Evolutionary conservation across 2,113 vertebrate species (phyloP).

Genomic region (Nesogale talazaci): DNA sequence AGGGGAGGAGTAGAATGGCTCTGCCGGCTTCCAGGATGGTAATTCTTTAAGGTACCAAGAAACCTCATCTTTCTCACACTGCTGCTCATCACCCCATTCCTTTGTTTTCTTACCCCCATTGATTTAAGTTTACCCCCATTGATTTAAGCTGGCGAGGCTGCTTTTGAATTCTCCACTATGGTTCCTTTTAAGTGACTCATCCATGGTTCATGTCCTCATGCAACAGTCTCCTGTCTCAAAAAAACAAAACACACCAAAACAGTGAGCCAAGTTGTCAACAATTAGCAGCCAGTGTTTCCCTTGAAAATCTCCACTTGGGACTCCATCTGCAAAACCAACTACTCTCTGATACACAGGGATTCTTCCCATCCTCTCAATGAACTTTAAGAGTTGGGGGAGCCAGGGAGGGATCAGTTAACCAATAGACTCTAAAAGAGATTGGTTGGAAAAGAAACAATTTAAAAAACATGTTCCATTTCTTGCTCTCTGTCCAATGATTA

Average conservation of each 20-base stretch:
- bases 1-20: too few species aligned
- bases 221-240: conserved; percentile 4
- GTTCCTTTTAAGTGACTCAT: not conserved
- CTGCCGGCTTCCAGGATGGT: too few species aligned
- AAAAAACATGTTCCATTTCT: not conserved
- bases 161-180: not conserved
- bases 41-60: too few species aligned
- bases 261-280: not conserved
- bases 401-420: not conserved
- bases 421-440: not conserved
- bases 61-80: too few species aligned
- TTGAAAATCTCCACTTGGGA: not conserved
- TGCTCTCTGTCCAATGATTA: not conserved
- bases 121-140: too few species aligned
- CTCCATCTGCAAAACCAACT: not conserved
- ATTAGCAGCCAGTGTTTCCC: not conserved
- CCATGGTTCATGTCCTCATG: not conserved
- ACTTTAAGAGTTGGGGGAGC: not conserved
- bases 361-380: not conserved
- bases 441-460: not conserved
- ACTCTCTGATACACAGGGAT: not conserved
- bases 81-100: too few species aligned
- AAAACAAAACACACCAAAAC: not conserved
- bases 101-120: too few species aligned
- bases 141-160: not conserved